Evolutionary conservation across 1,140 invertebrate genomes (phyloP).

Genomic region (Temnothorax curvispinosus): DNA sequence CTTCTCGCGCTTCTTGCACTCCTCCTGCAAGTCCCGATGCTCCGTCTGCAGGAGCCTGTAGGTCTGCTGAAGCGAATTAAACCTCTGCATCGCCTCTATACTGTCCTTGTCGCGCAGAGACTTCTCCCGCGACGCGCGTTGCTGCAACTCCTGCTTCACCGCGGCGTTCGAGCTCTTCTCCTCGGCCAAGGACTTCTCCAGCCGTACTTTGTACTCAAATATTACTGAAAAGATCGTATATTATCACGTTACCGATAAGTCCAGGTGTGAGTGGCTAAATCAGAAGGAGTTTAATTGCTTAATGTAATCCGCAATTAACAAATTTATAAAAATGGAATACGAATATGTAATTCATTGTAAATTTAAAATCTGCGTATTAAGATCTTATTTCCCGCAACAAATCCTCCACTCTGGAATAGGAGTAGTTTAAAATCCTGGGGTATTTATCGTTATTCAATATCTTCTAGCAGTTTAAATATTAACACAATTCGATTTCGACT

Average conservation of each 20-base stretch:
- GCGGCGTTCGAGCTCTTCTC: conserved; percentile 85
- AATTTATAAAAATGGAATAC: background rate
- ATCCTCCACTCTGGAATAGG: background rate
- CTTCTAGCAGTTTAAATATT: background rate
- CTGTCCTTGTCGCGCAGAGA: conserved; percentile 84
- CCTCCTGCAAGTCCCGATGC: conserved; percentile 80
- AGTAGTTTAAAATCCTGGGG: background rate
- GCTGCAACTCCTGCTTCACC: conserved; percentile 84
- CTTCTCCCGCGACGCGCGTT: conserved; percentile 83
- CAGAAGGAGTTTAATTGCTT: background rate
- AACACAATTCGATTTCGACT: background rate
- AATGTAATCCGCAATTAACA: background rate
- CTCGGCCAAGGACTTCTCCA: conserved; percentile 86
- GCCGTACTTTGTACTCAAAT: conserved; percentile 85
- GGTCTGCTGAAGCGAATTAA: conserved; percentile 84
- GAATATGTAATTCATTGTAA: background rate
- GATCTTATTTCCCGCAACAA: background rate
- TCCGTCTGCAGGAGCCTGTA: conserved; percentile 84
- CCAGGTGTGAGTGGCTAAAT: background rate
- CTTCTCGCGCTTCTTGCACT: conserved; percentile 79
- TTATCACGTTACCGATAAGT: background rate
- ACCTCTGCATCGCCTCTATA: conserved; percentile 84
- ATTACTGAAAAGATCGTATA: conserved; percentile 81
- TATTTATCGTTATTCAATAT: background rate
- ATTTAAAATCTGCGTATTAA: background rate